These are phyloP conservation scores for Serripes groenlandicus DNA, from an alignment of 2,888 invertebrate genomes.

Conservation along the genomic window DNA sequence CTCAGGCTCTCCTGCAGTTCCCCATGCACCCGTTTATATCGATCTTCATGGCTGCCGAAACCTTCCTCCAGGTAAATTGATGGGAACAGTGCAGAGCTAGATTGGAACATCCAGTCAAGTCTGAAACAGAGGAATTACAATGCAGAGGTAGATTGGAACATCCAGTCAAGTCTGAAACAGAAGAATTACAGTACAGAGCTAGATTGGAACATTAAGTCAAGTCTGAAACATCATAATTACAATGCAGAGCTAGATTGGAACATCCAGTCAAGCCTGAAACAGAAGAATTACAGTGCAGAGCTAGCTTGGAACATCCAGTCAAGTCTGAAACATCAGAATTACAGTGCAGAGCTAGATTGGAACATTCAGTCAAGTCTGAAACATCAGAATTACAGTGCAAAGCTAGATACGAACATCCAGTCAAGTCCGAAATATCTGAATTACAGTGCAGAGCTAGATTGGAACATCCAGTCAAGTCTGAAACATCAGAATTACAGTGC, in stretches of 20 bases:
- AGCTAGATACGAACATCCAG: no score
- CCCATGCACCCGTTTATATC: conserved; percentile 60
- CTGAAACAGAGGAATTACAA: conserved; percentile 87
- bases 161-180: conserved; percentile 89
- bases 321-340: no score
- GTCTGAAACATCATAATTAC: conserved; percentile 85
- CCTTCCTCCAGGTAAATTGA: conserved; percentile 90
- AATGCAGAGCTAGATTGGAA: conserved; percentile 90
- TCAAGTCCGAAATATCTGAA: no score
- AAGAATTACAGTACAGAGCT: conserved; percentile 90
- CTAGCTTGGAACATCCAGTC: no score
- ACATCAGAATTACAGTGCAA: no score
- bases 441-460: no score
- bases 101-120: conserved; percentile 90
- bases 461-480: no score
- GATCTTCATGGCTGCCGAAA: conserved; percentile 25
- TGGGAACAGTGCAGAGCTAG: conserved; percentile 90
- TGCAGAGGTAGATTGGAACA: conserved; percentile 90
- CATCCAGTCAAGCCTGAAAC: conserved; percentile 89
- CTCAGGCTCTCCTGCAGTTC: conserved; percentile 75
- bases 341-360: no score
- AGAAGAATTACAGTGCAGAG: no score
- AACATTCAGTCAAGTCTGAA: no score
- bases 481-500: no score
- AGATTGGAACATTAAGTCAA: conserved; percentile 90